phyloP scores from a whole-genome alignment of 2,113 vertebrate species.

The Ceratotherium simum region DNA sequence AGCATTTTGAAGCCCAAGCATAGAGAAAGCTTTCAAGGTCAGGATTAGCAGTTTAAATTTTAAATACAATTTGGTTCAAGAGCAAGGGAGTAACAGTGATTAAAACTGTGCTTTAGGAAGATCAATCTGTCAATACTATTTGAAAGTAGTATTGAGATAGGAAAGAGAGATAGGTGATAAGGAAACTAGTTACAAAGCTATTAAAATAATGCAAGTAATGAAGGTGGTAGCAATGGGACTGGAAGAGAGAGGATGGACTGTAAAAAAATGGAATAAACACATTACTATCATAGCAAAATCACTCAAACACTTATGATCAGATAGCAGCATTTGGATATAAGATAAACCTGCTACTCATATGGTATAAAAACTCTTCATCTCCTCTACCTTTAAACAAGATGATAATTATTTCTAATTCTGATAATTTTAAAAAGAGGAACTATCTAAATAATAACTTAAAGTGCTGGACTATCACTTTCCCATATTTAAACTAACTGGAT shows the following conservation, averaged over 20 bases:
- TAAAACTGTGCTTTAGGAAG: slow-evolving; percentile 35
- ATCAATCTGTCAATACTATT: neutral
- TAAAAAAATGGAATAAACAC: slow-evolving; percentile 5
- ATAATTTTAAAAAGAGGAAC: slow-evolving; percentile 25
- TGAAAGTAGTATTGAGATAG: no score
- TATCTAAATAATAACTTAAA: slow-evolving; percentile 31
- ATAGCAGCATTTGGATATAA: neutral
- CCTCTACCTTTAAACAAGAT: neutral
- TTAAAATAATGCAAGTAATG: slow-evolving; percentile 42
- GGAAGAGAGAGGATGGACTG: neutral
- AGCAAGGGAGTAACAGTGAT: slow-evolving; percentile 3
- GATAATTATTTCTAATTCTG: slow-evolving; percentile 12
- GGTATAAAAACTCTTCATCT: neutral
- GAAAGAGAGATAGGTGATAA: neutral
- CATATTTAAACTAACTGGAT: slow-evolving; percentile 13
- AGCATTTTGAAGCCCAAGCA: slow-evolving; percentile 10
- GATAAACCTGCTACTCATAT: neutral
- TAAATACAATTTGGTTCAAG: slow-evolving; percentile 17
- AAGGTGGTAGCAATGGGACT: neutral
- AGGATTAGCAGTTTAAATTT: neutral
- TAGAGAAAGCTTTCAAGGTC: neutral
- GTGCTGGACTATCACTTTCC: neutral
- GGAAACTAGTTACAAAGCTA: slow-evolving; percentile 6
- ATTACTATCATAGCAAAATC: neutral
- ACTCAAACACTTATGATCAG: neutral